Evolutionary conservation across 1,140 invertebrate genomes (phyloP), one percentile per base, ranked within the genome.

Genomic region (Drosophila nigromelanica): DNA sequence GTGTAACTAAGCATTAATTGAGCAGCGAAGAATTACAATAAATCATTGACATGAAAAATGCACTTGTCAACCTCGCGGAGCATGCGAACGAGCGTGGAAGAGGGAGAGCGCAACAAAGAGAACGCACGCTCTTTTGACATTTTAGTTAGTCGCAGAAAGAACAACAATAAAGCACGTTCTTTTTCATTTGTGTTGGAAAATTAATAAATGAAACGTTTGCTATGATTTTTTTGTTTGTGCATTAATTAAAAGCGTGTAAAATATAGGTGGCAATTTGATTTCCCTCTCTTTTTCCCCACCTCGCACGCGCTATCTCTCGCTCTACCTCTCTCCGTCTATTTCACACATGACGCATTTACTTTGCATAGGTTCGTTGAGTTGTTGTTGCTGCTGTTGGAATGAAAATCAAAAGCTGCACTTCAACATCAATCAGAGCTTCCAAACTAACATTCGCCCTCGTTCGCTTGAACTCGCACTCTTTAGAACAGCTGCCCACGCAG

Each of bases 161-260:
- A 24, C 35, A 39, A 51, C n/a, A 35, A 35, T 21, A 52, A 40
- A 21, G 55, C 66, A 55, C 50, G 39, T 59, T 72, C 51, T 54
- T 66, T 47, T 63, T 47, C 72, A 76, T 80, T 56, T 47, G 68
- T 78, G 66, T 70, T 68, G 66, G 48, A 82, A 79, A 78, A 79
- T 72, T 78, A 78, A 64, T 82, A 67, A 74, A 74, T 64, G 54
- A 67, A 67, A 78, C 27, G 35, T 58, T 71, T 48, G 52, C 21
- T 54, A 47, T 54, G 24, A 30, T 62, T 71, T 27, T 54, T 11
- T 54, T 60, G 54, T 45, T 48, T 56, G 55, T 70, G 73, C 69
- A 73, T 60, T 72, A 59, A 71, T 60, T 72, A 59, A 71, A 56
- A 55, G 52, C 64, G 48, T 43, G 52, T 69, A 59, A 69, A 70